Percentiles rank a stretch among this genome's conserved stretches.
phyloP scores from a whole-genome alignment of 2,797 vertebrate genomes.

The Leuciscus waleckii region DNA sequence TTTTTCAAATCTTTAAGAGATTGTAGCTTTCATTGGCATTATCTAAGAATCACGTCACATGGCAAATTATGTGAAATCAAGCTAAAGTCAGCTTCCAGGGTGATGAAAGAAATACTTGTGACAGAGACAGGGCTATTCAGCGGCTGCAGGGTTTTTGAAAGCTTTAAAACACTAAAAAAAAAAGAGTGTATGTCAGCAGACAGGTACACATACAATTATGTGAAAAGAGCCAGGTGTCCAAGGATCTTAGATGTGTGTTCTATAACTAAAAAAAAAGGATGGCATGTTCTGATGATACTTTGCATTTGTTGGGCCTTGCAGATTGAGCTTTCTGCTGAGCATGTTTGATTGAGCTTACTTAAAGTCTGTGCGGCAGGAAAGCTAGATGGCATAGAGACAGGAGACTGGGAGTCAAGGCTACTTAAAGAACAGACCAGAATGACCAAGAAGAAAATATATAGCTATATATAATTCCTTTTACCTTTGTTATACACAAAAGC shows the following conservation, averaged over 20 bases:
- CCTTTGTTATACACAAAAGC: constrained; percentile 34
- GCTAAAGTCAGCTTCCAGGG: constrained; percentile 24
- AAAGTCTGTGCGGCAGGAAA: not conserved
- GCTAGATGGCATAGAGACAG: not conserved
- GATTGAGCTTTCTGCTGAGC: not conserved
- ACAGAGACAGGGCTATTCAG: constrained; percentile 26
- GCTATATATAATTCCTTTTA: not conserved
- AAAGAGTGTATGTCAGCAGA: constrained; percentile 36
- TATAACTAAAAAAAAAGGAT: not conserved
- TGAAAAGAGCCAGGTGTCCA: constrained; percentile 30
- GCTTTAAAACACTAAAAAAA: constrained; percentile 65
- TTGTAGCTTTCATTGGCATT: constrained; percentile 64
- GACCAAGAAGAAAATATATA: constrained; percentile 23
- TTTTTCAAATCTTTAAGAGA: constrained; percentile 40
- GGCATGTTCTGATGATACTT: not conserved
- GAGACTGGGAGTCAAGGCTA: not conserved
- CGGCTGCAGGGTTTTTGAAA: constrained; percentile 31
- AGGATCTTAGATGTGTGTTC: constrained; percentile 18
- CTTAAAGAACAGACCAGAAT: constrained; percentile 11
- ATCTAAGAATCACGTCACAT: constrained; percentile 61
- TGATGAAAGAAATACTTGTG: constrained; percentile 45
- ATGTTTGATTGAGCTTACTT: constrained; percentile 1
- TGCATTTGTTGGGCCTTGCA: not conserved
- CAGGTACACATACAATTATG: constrained; percentile 7
- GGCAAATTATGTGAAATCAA: constrained; percentile 50